Evolutionary conservation across 30 jellyfish, hydroid and myxozoan species (phyloP), one percentile per base, ranked within the genome.

Genomic region (Mastigias papua): DNA sequence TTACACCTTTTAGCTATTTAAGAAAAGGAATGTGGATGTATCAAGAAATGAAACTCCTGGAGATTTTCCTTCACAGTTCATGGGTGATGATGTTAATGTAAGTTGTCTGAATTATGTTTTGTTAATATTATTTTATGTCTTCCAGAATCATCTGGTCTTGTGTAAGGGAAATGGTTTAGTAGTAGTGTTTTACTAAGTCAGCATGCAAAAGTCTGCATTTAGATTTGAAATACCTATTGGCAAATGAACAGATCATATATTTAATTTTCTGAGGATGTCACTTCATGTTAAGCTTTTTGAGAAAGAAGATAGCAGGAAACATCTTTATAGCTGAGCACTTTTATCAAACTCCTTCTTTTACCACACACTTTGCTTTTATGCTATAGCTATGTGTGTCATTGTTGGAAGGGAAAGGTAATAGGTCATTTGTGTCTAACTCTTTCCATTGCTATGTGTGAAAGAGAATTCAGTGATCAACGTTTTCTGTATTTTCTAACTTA

Each of bases 11-110:
- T 35, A 90, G 97, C 81, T 90, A 22, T 90, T 85, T 83, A 90
- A 90, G 70, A 82, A 89, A 63, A 69, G 97, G 68, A 90, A 90
- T 90, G 94, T 90, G 26, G 95, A 77, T 21, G 82, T 48, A 82
- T 32, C 79, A 33, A 63, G 80, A 61, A 84, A 48, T 30, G 90
- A 65, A 35, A 69, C 29, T 13, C 9, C 82, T 27, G 83, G 23
- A n/a, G 93, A 57, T 10, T 23, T 34, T 22, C 33, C 84, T 27
- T 21, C 78, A 1, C 85, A 69, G 49, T 69, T 66, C 27, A 78
- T 90, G 84, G 75, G 69, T 33, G 93, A 69, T n/a, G 86, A 90
- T 29, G 91, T 81, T 25, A 65, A 91, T 19, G 97, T 90, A 61
- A 89, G 97, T 80, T 54, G 32, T 26, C 42, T 57, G 25, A 48